Evolutionary conservation across 2,888 invertebrate species (phyloP), one percentile per base, ranked within the genome.

Genomic region (Cephonodes hylas): DNA sequence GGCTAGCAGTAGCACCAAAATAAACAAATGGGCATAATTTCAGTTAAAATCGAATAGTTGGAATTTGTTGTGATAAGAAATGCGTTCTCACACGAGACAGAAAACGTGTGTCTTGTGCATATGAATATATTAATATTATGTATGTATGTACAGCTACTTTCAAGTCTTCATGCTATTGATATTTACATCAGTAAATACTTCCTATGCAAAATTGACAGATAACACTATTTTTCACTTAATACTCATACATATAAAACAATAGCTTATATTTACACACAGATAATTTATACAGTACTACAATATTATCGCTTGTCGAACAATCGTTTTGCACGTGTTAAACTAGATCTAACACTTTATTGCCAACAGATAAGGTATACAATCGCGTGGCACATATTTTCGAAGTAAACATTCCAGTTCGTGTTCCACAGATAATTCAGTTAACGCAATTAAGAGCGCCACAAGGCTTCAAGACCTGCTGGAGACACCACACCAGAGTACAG

Each of bases 381-480:
- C 10, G 53, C 10, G 27, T 53, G 53, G 15, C 15, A 18, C 5
- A 8, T 20, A 1, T 10, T 53, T 53, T 53, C 27, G 1, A 31
- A 27, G 27, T 31, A 18, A 10, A 1, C 7, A 48, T 18, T 18
- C 7, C 4, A 8, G 10, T 53, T 18, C 18, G 31, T 31, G 18
- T 8, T 13, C 8, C 18, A 59, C 38, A 59, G 59, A 59, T 59
- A 59, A 59, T 59, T 59, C 59, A 48, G 59, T 48, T 59, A 59
- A 59, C 46, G 18, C 22, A 59, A 59, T 59, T 59, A 34, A 38
- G 45, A 46, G 22, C 45, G 23, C 23, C 46, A 48, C 53, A 48
- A 48, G 59, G 34, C 46, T 59, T 38, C 46, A 59, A 38, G 46
- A 38, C 45, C 34, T 38, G n/a, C 34, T 10, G 59, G 31, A 46